Evolutionary conservation across 2,113 vertebrate species (phyloP).

Genomic region (Lagopus muta): DNA sequence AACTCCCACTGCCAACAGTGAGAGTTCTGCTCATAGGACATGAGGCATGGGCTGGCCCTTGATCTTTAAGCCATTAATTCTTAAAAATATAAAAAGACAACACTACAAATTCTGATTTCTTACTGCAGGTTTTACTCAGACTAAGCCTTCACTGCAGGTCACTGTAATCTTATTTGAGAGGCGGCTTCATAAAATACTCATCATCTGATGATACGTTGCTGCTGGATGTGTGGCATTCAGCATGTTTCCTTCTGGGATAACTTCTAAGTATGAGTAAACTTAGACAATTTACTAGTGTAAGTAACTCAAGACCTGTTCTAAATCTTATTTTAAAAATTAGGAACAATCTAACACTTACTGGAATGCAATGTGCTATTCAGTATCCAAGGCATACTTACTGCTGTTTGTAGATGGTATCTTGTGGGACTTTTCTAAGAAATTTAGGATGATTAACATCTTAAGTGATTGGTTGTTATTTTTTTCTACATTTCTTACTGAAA

Average conservation of each 20-base stretch:
- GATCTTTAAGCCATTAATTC: constrained; percentile 42
- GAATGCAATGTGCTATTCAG: background rate
- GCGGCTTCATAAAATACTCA: background rate
- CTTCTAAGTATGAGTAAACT: background rate
- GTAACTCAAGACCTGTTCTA: background rate
- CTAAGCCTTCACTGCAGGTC: background rate
- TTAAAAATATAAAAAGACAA: background rate
- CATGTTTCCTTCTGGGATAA: background rate
- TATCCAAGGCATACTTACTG: background rate
- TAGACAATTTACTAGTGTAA: background rate
- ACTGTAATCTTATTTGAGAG: background rate
- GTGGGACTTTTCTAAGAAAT: background rate
- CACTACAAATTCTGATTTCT: background rate
- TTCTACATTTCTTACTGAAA: background rate
- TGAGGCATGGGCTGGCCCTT: background rate
- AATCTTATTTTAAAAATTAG: background rate
- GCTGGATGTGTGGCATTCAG: rapidly evolving
- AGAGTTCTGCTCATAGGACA: constrained; percentile 34
- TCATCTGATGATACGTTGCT: background rate
- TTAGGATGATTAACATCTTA: background rate
- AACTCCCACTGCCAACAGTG: constrained; percentile 47
- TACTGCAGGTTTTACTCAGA: background rate
- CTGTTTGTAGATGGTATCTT: background rate
- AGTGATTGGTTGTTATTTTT: background rate
- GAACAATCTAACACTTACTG: background rate